Conservation (phyloP, 2,888 invertebrate species). For the Amiota mariae region DNA sequence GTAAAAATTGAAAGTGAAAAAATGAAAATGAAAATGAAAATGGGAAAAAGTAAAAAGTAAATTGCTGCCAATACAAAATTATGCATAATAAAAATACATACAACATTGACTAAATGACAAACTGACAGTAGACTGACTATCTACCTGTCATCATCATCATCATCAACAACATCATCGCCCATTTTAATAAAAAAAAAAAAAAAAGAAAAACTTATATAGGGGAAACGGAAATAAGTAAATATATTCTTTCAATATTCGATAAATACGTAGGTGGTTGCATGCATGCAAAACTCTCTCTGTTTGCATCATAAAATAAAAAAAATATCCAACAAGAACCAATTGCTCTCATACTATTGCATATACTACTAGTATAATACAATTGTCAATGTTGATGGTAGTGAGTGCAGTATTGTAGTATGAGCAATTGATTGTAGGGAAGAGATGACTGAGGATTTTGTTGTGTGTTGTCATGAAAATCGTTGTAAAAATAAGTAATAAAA, state of each 20-base stretch:
- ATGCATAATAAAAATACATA: conserved; percentile 62
- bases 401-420: neutral
- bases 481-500: conserved; percentile 61
- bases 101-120: too few relatives aligned
- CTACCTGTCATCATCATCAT: conserved; percentile 64
- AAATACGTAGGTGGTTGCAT: neutral
- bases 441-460: conserved; percentile 35
- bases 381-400: conserved; percentile 14
- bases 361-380: neutral
- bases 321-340: neutral
- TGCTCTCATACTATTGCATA: neutral
- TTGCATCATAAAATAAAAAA: neutral
- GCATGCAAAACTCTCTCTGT: neutral
- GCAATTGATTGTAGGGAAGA: conserved; percentile 27
- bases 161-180: conserved; percentile 59
- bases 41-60: neutral
- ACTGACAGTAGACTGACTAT: conserved; percentile 50
- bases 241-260: neutral
- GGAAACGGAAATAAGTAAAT: neutral
- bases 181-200: conserved; percentile 37
- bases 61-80: conserved; percentile 65
- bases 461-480: conserved; percentile 58
- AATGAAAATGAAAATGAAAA: neutral
- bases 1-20: neutral
- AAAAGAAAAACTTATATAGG: neutral